Conservation (phyloP, 2,888 invertebrate species). For the Opisthograptis luteolata region DNA sequence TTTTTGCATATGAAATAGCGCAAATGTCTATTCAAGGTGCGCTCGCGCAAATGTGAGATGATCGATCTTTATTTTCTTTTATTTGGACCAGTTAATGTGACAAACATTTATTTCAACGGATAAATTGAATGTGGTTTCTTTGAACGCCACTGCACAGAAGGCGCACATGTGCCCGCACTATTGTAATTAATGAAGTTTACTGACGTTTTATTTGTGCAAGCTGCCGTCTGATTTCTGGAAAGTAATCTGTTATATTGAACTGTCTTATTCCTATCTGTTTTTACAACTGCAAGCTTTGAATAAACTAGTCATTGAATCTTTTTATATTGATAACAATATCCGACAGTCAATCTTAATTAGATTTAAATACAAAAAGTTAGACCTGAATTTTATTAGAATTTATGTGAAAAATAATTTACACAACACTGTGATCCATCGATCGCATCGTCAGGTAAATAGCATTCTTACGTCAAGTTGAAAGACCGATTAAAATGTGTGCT, state of each 20-base stretch:
- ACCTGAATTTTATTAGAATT: too few relatives aligned
- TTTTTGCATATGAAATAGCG: conserved; percentile 41
- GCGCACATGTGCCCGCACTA: conserved; percentile 14
- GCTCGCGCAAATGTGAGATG: conserved; percentile 44
- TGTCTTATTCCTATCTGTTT: background rate
- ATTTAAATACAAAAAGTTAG: too few relatives aligned
- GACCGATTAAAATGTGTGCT: conserved; percentile 70
- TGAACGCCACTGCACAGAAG: conserved; percentile 24
- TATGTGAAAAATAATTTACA: background rate
- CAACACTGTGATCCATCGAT: conserved; percentile 4
- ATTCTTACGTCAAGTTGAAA: conserved; percentile 65
- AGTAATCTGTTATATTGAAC: conserved; percentile 2
- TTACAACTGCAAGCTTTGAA: conserved; percentile 1
- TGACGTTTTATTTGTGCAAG: conserved; percentile 1
- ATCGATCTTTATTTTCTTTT: conserved; percentile 53
- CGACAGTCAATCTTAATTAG: conserved; percentile 4
- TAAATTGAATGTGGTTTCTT: conserved; percentile 25
- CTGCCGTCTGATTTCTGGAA: background rate
- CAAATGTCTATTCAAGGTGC: conserved; percentile 26
- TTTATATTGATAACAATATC: background rate
- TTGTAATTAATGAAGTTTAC: conserved; percentile 6
- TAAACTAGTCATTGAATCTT: background rate
- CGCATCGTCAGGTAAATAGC: conserved; percentile 32
- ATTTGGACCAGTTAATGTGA: conserved; percentile 40
- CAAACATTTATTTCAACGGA: conserved; percentile 28